A percentile compares a stretch with the other conserved stretches of the same genome.
phyloP scores from a whole-genome alignment of 2,888 invertebrate species.

The Dolichomitus sp. region DNA sequence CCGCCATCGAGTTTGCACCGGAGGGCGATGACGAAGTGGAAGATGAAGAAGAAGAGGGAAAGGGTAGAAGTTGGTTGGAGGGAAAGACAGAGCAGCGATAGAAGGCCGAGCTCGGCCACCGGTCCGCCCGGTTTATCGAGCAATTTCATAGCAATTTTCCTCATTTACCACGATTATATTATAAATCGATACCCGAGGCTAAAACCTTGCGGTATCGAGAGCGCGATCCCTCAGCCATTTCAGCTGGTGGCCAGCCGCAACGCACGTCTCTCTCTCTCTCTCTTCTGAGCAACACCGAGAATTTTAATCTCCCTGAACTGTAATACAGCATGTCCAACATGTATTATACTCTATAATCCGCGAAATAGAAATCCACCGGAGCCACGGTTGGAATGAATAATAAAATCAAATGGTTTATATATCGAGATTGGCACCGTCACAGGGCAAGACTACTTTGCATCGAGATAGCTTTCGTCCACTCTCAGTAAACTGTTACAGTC shows the following conservation, averaged over 20 bases:
- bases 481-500: slow-evolving; percentile 10
- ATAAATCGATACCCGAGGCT: slow-evolving; percentile 77
- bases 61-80: slow-evolving; percentile 46
- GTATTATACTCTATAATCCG: slow-evolving; percentile 54
- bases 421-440: slow-evolving; percentile 48
- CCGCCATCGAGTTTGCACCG: slow-evolving; percentile 76
- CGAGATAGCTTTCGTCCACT: slow-evolving; percentile 31
- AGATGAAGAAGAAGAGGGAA: slow-evolving; percentile 41
- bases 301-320: slow-evolving; percentile 34
- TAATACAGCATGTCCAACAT: slow-evolving; percentile 20
- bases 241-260: slow-evolving; percentile 30
- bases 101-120: slow-evolving; percentile 62
- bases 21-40: slow-evolving; percentile 45
- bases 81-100: slow-evolving; percentile 41
- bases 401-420: slow-evolving; percentile 55
- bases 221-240: slow-evolving; percentile 39
- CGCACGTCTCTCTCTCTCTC: not conserved
- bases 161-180: slow-evolving; percentile 83
- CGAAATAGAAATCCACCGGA: slow-evolving; percentile 55
- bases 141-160: slow-evolving; percentile 86
- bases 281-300: not conserved
- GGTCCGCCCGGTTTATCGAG: slow-evolving; percentile 79
- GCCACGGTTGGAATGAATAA: slow-evolving; percentile 24
- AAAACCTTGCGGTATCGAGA: slow-evolving; percentile 64
- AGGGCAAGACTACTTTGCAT: slow-evolving; percentile 41